Conservation (phyloP, 2,113 vertebrate genomes). For the Falco punctatus region DNA sequence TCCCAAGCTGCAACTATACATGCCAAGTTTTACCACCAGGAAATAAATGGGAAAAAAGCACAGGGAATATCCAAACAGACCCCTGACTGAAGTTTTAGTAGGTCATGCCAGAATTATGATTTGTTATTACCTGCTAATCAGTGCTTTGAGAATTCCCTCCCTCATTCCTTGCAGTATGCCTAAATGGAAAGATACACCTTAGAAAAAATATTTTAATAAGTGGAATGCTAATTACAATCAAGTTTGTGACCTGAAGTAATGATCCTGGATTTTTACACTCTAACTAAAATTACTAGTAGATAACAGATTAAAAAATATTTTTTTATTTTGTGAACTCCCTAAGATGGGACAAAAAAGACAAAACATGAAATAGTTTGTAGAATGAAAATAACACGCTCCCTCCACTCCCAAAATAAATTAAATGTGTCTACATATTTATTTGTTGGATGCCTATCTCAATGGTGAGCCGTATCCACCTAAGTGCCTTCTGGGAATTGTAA, state of each 20-base stretch:
- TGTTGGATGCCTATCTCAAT: not conserved
- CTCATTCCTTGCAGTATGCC: not conserved
- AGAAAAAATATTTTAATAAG: not conserved
- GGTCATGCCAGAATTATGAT: not conserved
- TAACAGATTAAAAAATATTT: not conserved
- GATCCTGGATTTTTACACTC: not conserved
- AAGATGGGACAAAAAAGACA: not conserved
- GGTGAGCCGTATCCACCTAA: not conserved
- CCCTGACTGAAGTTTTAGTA: not conserved
- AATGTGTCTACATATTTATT: not conserved
- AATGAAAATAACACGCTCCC: not conserved
- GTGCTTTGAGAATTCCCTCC: slow-evolving; percentile 4
- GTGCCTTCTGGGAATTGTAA: not conserved
- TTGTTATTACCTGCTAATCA: slow-evolving; percentile 8
- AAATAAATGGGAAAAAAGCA: not conserved
- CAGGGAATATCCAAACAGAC: not conserved
- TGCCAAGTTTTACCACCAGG: slow-evolving; percentile 1
- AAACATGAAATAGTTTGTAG: not conserved
- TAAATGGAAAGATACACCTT: not conserved
- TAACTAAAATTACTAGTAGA: not conserved
- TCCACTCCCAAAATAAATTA: not conserved
- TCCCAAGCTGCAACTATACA: slow-evolving; percentile 1
- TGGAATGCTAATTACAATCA: not conserved
- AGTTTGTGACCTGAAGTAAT: not conserved
- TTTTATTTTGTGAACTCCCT: not conserved